Base-by-base conservation (phyloP, 1,140 invertebrate species). In the Diorhabda sublineata region DNA sequence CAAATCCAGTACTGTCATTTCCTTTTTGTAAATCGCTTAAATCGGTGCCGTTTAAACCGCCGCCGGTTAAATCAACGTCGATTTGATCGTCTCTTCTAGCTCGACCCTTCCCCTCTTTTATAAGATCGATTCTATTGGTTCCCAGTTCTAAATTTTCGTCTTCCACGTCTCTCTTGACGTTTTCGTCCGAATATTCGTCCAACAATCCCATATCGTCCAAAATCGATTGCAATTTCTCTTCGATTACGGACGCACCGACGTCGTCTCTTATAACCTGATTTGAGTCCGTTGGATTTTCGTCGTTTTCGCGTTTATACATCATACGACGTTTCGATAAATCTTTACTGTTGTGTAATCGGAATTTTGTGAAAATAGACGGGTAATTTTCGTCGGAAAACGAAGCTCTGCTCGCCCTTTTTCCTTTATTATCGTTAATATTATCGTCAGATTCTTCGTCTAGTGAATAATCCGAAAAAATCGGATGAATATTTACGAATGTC, bases 141-240 rank as follows among this genome's bases (percentile, higher is more conserved):
- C 73, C 74, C 45, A 74, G 70, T 61, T 78, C 78, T 64, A 78
- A 64, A 70, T 78, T 68, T 69, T 78, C 75, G 57, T 80, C 77
- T 69, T 79, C 77, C 2, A 69, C 45, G 61, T 73, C 61, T 26
- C 71, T 65, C 61, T 73, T 75, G 9, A 2, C 43, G 62, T 68
- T 47, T 2, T 58, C 11, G 57, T 61, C 52, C 11, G 60, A 9
- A 7, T 74, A 73, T 3, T 74, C 72, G n/a, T 77, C 76, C 2
- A 78, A 74, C 5, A 79, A 62, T 44, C 74, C 74, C 73, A 80
- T 72, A 58, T 80, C 78, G 44, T 68, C 68, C 52, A 80, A 68
- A 6, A 79, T 74, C 6, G 70, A 72, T 57, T 71, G 73, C 9
- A 80, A 62, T 42, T 71, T 68, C 59, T 78, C 76, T 45, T 76